A percentile compares a stretch with the other conserved stretches of the same genome.
phyloP scores from a whole-genome alignment of 2,888 invertebrate genomes.

The Eustalomyia histrio region DNA sequence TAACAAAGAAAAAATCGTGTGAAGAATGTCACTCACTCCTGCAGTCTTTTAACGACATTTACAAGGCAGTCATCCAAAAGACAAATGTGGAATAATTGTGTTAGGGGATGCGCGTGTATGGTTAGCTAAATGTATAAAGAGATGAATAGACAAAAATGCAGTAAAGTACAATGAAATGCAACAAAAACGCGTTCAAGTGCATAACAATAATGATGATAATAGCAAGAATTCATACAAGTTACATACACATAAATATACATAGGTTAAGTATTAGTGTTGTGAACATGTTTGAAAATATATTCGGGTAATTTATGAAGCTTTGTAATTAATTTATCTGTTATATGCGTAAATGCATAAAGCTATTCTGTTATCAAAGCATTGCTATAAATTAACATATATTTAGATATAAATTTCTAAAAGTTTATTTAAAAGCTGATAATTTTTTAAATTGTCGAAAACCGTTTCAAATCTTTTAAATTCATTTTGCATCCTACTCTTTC shows the following conservation, averaged over 20 bases:
- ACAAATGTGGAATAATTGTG: neutral
- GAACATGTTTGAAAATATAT: neutral
- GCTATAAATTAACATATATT: neutral
- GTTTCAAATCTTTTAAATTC: neutral
- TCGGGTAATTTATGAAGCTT: neutral
- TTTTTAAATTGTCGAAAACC: neutral
- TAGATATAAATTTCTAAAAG: neutral
- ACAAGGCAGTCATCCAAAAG: conserved; percentile 18
- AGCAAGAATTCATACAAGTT: conserved; percentile 1
- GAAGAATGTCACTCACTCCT: conserved; percentile 38
- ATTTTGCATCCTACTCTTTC: neutral
- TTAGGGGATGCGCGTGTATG: neutral
- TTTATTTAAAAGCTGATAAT: neutral
- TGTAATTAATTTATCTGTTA: neutral
- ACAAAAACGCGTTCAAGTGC: conserved; percentile 13
- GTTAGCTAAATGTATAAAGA: neutral
- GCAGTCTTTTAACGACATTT: conserved; percentile 11
- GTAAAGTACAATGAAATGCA: conserved; percentile 8
- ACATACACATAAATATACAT: neutral
- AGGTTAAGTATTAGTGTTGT: neutral
- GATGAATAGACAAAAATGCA: neutral
- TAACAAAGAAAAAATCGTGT: conserved; percentile 28
- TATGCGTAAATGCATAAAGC: neutral
- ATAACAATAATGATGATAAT: conserved; percentile 13
- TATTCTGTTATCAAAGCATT: neutral